phyloP scores from a whole-genome alignment of 2,797 vertebrate species.

The Manis pentadactyla region DNA sequence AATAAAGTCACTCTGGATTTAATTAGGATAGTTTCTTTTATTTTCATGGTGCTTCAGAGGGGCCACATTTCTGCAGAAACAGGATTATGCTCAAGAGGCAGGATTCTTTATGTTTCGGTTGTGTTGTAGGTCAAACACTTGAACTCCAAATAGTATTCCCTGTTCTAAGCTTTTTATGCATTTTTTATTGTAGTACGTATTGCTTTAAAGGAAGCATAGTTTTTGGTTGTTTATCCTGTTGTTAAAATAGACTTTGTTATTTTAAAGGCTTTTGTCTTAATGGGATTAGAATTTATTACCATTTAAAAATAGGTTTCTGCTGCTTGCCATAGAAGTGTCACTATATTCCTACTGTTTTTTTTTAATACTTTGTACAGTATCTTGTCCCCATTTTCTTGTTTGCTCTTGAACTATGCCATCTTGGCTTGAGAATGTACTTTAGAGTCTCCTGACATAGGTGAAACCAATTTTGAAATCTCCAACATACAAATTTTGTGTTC shows the following conservation, averaged over 20 bases:
- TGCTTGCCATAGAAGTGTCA: neutral
- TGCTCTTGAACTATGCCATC: neutral
- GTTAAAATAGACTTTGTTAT: constrained; percentile 42
- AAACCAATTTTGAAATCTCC: constrained; percentile 13
- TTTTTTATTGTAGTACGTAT: neutral
- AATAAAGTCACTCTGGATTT: neutral
- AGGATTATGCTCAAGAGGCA: neutral
- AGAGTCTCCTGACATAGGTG: neutral
- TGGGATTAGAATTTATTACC: constrained; percentile 1
- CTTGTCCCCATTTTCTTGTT: neutral
- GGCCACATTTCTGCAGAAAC: neutral
- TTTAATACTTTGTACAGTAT: neutral
- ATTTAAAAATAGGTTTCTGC: neutral
- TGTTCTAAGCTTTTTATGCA: constrained; percentile 40
- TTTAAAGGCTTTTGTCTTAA: constrained; percentile 27
- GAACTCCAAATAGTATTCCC: neutral
- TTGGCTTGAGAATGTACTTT: constrained; percentile 6
- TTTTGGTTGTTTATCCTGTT: constrained; percentile 6
- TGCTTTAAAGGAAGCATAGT: constrained; percentile 21
- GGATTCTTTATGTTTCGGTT: constrained; percentile 43
- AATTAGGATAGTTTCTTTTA: constrained; percentile 32
- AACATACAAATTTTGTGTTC: neutral
- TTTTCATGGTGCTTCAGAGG: constrained; percentile 23
- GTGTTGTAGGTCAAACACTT: neutral
- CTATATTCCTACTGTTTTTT: neutral